Conservation (phyloP, 2,888 invertebrate genomes). For the Oscheius sp. region DNA sequence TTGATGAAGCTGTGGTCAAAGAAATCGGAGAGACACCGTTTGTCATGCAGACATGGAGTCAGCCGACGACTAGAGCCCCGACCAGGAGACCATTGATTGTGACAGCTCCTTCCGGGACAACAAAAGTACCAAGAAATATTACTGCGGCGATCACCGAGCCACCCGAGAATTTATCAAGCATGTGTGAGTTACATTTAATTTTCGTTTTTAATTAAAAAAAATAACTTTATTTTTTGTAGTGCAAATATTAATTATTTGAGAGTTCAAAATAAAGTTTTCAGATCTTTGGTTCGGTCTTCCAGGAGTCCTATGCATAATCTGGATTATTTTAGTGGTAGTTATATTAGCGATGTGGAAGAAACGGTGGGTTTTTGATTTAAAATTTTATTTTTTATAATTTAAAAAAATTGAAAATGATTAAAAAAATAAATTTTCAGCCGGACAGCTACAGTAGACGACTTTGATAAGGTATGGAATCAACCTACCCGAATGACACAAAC, state of each 20-base stretch:
- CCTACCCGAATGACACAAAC: conserved; percentile 4
- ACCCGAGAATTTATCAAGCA: conserved; percentile 6
- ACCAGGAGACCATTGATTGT: conserved; percentile 14
- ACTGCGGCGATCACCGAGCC: background rate
- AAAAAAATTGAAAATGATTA: background rate
- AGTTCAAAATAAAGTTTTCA: conserved; percentile 35
- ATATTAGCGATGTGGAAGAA: conserved; percentile 40
- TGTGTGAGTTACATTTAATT: too few species aligned
- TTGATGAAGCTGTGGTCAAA: conserved; percentile 14
- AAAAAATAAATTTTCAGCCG: background rate
- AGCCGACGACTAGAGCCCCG: conserved; percentile 24
- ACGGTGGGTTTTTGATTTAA: background rate
- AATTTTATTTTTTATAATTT: background rate
- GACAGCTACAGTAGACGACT: background rate
- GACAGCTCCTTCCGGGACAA: too few species aligned
- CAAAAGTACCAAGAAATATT: conserved; percentile 3
- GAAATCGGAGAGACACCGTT: conserved; percentile 48
- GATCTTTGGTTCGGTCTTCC: conserved; percentile 48
- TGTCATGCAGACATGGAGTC: conserved; percentile 52
- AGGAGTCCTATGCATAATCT: conserved; percentile 42
- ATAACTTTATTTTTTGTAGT: background rate
- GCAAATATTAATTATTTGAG: too few species aligned
- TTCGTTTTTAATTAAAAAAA: background rate
- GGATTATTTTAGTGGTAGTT: conserved; percentile 53
- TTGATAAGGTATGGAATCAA: conserved; percentile 4